Evolutionary conservation across 2,888 invertebrate genomes (phyloP).

Genomic region (Spialia ferax): DNA sequence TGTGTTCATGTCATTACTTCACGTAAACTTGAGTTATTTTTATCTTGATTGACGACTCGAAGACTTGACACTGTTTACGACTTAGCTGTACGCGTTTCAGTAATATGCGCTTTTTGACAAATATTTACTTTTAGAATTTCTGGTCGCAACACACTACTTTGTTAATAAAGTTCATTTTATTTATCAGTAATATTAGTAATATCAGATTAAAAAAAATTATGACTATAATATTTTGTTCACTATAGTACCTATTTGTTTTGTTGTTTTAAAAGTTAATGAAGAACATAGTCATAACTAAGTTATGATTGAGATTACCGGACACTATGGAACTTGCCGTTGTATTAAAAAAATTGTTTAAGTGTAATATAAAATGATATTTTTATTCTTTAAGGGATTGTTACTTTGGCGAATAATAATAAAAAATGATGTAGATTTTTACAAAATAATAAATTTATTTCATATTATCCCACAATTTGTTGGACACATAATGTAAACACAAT

Average conservation of each 20-base stretch:
- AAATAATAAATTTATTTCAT: slow-evolving; percentile 78
- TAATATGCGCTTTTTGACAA: slow-evolving; percentile 29
- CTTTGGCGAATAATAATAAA: slow-evolving; percentile 44
- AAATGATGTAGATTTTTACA: slow-evolving; percentile 56
- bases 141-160: not conserved
- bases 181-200: too few species aligned
- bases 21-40: slow-evolving; percentile 71
- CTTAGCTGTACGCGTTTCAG: slow-evolving; percentile 48
- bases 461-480: slow-evolving; percentile 62
- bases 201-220: too few species aligned
- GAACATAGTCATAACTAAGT: too few species aligned
- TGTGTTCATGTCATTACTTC: slow-evolving; percentile 54
- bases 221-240: too few species aligned
- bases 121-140: slow-evolving; percentile 22
- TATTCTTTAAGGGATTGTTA: slow-evolving; percentile 17
- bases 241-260: too few species aligned
- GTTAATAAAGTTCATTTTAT: not conserved
- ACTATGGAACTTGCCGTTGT: too few species aligned
- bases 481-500: slow-evolving; percentile 72
- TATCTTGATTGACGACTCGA: slow-evolving; percentile 64
- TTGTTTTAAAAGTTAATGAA: too few species aligned
- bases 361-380: too few species aligned
- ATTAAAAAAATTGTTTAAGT: too few species aligned
- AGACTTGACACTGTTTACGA: slow-evolving; percentile 60
- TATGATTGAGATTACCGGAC: too few species aligned